These are phyloP conservation scores for Progne subis DNA, from an alignment of 2,113 vertebrate genomes.

Conservation along the genomic window DNA sequence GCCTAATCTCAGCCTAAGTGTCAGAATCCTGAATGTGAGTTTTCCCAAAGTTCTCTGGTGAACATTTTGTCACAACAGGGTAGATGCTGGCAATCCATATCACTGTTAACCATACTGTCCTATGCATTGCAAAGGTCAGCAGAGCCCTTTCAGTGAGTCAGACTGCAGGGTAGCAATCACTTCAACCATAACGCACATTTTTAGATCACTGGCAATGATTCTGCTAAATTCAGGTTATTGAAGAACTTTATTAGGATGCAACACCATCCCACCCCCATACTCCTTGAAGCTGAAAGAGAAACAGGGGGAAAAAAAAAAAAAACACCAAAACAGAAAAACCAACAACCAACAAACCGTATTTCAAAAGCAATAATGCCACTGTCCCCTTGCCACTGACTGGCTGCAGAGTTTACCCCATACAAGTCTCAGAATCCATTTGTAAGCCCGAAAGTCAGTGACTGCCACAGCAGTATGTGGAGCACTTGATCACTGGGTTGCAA, in stretches of 20 bases:
- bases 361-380: conserved; percentile 48
- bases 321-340: not conserved
- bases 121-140: not conserved
- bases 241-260: not conserved
- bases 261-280: not conserved
- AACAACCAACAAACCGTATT: not conserved
- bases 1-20: conserved; percentile 43
- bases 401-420: not conserved
- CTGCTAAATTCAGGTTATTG: not conserved
- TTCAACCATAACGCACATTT: not conserved
- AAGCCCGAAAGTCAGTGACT: not conserved
- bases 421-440: not conserved
- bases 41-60: conserved; percentile 40
- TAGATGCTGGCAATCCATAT: not conserved
- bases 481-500: not conserved
- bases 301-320: not conserved
- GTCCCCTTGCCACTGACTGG: not conserved
- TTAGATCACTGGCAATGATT: not conserved
- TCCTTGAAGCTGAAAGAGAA: not conserved
- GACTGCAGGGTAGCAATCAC: not conserved
- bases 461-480: not conserved
- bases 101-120: not conserved
- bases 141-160: not conserved
- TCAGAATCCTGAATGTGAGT: conserved; percentile 61
- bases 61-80: not conserved